Evolutionary conservation across 2,888 invertebrate genomes (phyloP), one percentile per base, ranked within the genome.

Genomic region (Temnothorax ravouxi): DNA sequence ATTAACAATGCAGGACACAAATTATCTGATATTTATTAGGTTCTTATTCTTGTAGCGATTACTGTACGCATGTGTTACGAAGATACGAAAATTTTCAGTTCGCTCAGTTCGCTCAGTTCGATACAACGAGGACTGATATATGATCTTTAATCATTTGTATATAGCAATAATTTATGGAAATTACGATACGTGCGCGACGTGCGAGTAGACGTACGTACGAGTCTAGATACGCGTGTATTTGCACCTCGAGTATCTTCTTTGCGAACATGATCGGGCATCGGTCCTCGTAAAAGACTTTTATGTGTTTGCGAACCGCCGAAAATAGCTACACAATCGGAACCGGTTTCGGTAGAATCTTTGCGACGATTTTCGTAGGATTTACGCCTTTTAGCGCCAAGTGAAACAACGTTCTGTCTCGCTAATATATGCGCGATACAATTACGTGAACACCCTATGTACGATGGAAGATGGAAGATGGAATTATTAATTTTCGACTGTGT

Each of bases 241-340:
- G 62, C 44, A 50, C 61, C 8, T 50, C 66, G 54, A 56, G 56
- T 29, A 71, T 13, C 44, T 47, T 56, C 41, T 54, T 54, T 25
- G 52, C 54, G 64, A 50, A 15, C 77, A 69, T 21, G 34, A 18
- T 8, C 83, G 72, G 44, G 44, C 84, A 84, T 89, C 83, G 88
- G 83, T 88, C 85, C 86, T 85, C 88, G 88, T 89, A 89, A 90
- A 88, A 80, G 84, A 79, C 87, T 90, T 87, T 91, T 87, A 90
- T 76, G 90, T 85, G 88, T 86, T 91, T 91, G 86, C 88, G 88
- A 89, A 90, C 84, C 88, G 86, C 88, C 90, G 71, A 91, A 91
- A 90, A 90, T 90, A 90, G 87, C 90, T 86, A 84, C 89, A 90
- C 86, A 90, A 90, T 90, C 90, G 84, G 75, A 90, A 90, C 90